Conservation (phyloP, 1,140 invertebrate genomes). For the Coboldia fuscipes region DNA sequence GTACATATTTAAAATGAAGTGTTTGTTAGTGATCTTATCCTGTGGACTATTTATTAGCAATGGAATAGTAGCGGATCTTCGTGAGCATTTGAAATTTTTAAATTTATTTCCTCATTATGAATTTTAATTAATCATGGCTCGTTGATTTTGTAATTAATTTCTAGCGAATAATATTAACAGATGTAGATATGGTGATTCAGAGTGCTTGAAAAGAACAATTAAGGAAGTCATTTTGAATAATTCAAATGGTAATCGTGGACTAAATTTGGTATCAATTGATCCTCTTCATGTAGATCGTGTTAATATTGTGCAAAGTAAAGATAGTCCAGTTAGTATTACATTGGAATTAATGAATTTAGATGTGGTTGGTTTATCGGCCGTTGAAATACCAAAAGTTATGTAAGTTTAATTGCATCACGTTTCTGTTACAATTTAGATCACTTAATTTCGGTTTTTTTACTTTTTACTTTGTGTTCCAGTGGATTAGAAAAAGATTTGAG, state of each 20-base stretch:
- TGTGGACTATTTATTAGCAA: no score
- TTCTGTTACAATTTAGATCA: background rate
- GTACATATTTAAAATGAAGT: no score
- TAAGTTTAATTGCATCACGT: background rate
- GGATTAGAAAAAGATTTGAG: background rate
- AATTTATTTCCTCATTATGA: no score
- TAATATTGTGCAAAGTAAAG: background rate
- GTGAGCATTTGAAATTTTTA: no score
- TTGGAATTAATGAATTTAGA: background rate
- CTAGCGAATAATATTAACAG: no score
- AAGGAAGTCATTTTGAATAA: no score
- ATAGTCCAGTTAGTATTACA: conserved; percentile 1
- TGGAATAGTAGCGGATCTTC: no score
- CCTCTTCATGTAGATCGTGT: background rate
- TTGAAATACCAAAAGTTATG: background rate
- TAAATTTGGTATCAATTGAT: conserved; percentile 1
- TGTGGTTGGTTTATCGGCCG: background rate
- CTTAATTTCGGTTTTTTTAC: background rate
- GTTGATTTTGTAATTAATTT: no score
- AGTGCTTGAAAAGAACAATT: no score
- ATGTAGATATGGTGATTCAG: no score
- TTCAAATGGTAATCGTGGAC: background rate
- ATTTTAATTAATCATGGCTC: no score
- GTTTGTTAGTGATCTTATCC: no score
- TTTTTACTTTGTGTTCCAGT: background rate